Percentiles rank a stretch among this genome's conserved stretches.
These are phyloP conservation scores for Dinomys branickii DNA, from an alignment of 2,113 vertebrate genomes.

Conservation along the genomic window DNA sequence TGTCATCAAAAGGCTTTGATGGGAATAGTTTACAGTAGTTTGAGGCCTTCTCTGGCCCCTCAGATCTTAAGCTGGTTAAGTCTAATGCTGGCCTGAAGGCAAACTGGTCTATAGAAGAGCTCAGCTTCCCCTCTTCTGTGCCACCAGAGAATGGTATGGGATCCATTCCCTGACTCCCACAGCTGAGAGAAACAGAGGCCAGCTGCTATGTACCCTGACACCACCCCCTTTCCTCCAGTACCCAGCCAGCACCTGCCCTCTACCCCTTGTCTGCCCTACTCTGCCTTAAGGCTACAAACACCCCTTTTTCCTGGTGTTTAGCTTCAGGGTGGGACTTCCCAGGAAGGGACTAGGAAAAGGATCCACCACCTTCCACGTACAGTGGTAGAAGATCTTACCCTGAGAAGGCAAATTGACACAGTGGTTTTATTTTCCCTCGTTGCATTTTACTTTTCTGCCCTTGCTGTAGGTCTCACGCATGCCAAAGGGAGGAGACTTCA, in stretches of 20 bases:
- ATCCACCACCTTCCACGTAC: not conserved
- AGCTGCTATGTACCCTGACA: accelerated
- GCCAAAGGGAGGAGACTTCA: not conserved
- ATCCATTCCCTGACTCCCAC: not conserved
- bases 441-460: not conserved
- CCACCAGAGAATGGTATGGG: not conserved
- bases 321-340: not conserved
- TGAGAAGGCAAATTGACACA: accelerated
- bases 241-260: no score
- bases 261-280: not conserved
- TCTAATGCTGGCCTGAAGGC: not conserved
- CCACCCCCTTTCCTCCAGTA: accelerated
- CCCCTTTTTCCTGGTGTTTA: not conserved
- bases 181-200: no score
- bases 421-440: not conserved
- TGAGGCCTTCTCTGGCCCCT: slow-evolving; percentile 14
- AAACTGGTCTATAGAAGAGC: not conserved
- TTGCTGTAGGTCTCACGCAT: not conserved
- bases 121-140: not conserved
- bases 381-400: not conserved
- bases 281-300: not conserved
- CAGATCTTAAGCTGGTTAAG: not conserved
- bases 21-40: not conserved
- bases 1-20: not conserved
- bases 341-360: not conserved